Evolutionary conservation across 2,888 invertebrate species (phyloP).

Genomic region (Epirrita christyi): DNA sequence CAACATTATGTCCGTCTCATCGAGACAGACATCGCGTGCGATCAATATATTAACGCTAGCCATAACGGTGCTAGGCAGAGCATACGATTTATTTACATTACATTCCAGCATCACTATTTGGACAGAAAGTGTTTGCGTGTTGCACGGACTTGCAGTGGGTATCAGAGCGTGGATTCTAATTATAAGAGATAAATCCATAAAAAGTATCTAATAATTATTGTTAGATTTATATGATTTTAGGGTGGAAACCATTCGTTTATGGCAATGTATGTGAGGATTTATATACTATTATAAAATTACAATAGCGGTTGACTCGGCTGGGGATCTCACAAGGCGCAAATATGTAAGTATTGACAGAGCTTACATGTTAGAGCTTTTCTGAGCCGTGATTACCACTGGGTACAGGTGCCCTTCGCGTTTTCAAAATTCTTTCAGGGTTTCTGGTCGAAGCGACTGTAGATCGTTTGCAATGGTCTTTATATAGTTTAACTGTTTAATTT

Average conservation of each 20-base stretch:
- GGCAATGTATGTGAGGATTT: no score
- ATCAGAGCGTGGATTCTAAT: conserved; percentile 31
- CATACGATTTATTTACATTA: conserved; percentile 28
- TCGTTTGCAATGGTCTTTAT: no score
- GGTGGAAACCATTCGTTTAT: not conserved
- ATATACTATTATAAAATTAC: no score
- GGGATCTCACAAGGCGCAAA: no score
- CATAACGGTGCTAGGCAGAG: conserved; percentile 29
- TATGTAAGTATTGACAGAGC: no score
- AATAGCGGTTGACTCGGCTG: no score
- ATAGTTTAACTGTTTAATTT: no score
- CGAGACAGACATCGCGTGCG: conserved; percentile 23
- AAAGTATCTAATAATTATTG: not conserved
- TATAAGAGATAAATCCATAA: conserved; percentile 17
- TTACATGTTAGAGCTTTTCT: no score
- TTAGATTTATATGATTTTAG: not conserved
- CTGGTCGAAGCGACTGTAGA: no score
- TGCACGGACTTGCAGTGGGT: conserved; percentile 21
- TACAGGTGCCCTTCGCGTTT: no score
- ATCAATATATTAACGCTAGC: conserved; percentile 21
- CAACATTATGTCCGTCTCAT: not conserved
- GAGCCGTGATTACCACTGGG: no score
- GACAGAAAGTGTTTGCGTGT: conserved; percentile 36
- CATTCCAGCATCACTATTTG: conserved; percentile 20
- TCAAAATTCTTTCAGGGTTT: no score